phyloP scores from a whole-genome alignment of 2,888 invertebrate genomes.

The Antitype chi region DNA sequence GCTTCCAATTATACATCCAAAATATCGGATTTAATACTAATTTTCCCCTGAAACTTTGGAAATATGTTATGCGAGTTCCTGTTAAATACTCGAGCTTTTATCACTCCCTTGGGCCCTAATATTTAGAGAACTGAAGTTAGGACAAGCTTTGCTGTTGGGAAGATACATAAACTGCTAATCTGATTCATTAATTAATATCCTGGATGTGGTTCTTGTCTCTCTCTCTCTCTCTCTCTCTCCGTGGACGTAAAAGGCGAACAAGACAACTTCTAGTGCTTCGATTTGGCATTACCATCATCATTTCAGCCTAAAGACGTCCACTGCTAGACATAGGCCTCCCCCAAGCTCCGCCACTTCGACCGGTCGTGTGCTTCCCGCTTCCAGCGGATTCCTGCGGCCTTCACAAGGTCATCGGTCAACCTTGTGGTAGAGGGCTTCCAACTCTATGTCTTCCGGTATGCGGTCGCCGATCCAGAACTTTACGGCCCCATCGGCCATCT shows the following conservation, averaged over 20 bases:
- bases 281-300: not conserved
- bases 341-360: no score
- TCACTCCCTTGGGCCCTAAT: constrained; percentile 36
- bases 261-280: no score
- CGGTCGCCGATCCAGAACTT: no score
- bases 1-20: not conserved
- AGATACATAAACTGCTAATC: constrained; percentile 30
- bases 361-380: no score
- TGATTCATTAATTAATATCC: constrained; percentile 5
- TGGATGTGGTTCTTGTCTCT: not conserved
- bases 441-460: no score
- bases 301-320: no score
- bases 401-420: no score
- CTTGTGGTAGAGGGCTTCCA: no score
- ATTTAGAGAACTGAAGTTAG: constrained; percentile 40
- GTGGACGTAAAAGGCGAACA: not conserved
- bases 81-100: constrained; percentile 48
- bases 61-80: constrained; percentile 27
- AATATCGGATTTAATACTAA: constrained; percentile 6
- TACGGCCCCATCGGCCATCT: no score
- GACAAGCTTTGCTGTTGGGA: constrained; percentile 10
- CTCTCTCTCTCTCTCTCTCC: not conserved
- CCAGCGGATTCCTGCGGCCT: no score
- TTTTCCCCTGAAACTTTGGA: constrained; percentile 20
- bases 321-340: no score